Evolutionary conservation across 1,140 invertebrate genomes (phyloP).

Genomic region (Lordiphosa clarofinis): DNA sequence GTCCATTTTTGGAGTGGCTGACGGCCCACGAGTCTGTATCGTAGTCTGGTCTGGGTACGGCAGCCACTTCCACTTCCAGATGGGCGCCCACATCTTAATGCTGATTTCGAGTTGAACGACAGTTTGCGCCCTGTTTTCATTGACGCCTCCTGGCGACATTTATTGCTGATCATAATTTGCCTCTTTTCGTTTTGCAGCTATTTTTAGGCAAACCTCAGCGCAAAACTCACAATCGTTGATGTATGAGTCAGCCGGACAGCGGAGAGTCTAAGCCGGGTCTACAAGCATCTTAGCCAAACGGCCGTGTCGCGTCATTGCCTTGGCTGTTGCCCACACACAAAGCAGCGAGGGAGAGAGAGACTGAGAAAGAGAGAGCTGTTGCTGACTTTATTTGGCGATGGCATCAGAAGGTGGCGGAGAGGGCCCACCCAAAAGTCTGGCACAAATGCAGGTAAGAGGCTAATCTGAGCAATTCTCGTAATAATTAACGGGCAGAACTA

Average conservation of each 20-base stretch:
- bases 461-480: slow-evolving; percentile 10
- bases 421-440: slow-evolving; percentile 71
- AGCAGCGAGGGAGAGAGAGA: slow-evolving; percentile 10
- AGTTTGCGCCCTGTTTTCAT: slow-evolving; percentile 26
- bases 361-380: slow-evolving; percentile 10
- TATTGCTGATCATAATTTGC: slow-evolving; percentile 28
- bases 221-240: slow-evolving; percentile 17
- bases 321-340: slow-evolving; percentile 46
- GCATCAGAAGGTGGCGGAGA: slow-evolving; percentile 68
- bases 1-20: slow-evolving; percentile 54
- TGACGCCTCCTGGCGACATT: slow-evolving; percentile 58
- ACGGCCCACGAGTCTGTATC: slow-evolving; percentile 31
- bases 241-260: slow-evolving; percentile 37
- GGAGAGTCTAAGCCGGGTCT: slow-evolving; percentile 61
- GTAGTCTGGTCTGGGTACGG: slow-evolving; percentile 11
- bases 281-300: slow-evolving; percentile 22
- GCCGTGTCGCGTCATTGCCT: slow-evolving; percentile 47
- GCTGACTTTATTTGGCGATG: slow-evolving; percentile 65
- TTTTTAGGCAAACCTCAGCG: slow-evolving; percentile 22
- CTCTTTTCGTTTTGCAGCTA: slow-evolving; percentile 15
- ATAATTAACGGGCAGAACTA: slow-evolving; percentile 32
- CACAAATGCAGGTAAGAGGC: slow-evolving; percentile 82
- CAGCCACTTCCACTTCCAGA: slow-evolving; percentile 50
- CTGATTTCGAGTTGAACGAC: slow-evolving; percentile 14
- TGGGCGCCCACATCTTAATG: slow-evolving; percentile 35